Conservation (phyloP, 2,797 vertebrate species). For the Vultur gryphus region DNA sequence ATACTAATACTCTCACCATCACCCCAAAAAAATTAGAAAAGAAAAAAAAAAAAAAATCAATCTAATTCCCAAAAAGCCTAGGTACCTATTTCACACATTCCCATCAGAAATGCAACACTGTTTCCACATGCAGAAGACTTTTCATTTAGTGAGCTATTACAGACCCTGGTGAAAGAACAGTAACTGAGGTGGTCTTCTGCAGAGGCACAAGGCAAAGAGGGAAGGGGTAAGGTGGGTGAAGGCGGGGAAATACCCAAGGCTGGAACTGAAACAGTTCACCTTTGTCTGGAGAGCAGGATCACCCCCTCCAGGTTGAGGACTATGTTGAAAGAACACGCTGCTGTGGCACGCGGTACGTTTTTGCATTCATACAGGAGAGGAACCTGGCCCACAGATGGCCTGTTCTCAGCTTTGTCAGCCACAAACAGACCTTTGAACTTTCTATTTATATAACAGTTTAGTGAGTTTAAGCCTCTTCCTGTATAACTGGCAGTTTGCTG, state of each 20-base stretch:
- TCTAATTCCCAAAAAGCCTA: not conserved
- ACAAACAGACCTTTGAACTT: conserved; percentile 79
- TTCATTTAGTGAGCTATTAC: not conserved
- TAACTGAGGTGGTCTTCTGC: not conserved
- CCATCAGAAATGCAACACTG: not conserved
- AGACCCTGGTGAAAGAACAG: not conserved
- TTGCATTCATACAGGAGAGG: conserved; percentile 38
- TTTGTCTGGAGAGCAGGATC: conserved; percentile 62
- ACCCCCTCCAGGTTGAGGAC: conserved; percentile 24
- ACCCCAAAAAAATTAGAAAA: not conserved
- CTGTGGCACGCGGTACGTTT: not conserved
- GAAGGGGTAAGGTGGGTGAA: not conserved
- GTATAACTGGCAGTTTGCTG: conserved; percentile 72
- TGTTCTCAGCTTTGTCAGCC: conserved; percentile 68
- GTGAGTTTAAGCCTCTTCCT: conserved; percentile 79
- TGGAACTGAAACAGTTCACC: conserved; percentile 66
- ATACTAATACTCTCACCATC: not conserved
- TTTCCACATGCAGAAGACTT: not conserved
- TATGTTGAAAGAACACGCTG: not conserved
- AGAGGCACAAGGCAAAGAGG: not conserved
- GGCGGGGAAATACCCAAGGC: not conserved
- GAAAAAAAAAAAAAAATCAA: not conserved
- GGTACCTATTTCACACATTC: not conserved
- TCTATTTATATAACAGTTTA: conserved; percentile 80
- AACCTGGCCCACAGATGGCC: conserved; percentile 74